These are phyloP conservation scores for Netelia fuscicornis DNA, from an alignment of 2,888 invertebrate species.

Conservation along the genomic window DNA sequence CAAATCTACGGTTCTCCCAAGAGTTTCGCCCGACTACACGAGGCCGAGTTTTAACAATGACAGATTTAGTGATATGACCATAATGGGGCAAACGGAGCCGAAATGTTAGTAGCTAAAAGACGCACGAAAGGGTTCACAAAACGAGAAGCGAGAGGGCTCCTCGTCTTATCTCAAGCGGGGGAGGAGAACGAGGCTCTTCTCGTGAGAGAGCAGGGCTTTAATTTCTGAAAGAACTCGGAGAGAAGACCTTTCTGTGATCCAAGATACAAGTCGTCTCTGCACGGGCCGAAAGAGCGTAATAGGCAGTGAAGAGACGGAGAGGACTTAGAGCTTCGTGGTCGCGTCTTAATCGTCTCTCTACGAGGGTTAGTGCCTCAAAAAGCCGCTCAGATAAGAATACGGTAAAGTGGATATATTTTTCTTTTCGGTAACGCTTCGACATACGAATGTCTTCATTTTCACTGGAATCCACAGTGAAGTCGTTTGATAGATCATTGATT, in stretches of 20 bases:
- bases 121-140: slow-evolving; percentile 49
- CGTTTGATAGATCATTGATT: slow-evolving; percentile 26
- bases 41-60: slow-evolving; percentile 72
- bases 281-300: slow-evolving; percentile 32
- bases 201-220: slow-evolving; percentile 35
- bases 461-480: slow-evolving; percentile 18
- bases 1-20: slow-evolving; percentile 46
- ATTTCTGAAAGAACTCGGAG: slow-evolving; percentile 49
- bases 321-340: slow-evolving; percentile 32
- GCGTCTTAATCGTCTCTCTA: slow-evolving; percentile 44
- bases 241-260: slow-evolving; percentile 49
- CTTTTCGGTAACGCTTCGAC: slow-evolving; percentile 50
- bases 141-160: background rate
- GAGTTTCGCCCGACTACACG: slow-evolving; percentile 68
- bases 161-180: slow-evolving; percentile 38
- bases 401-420: slow-evolving; percentile 8
- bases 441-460: slow-evolving; percentile 68
- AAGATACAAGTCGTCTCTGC: slow-evolving; percentile 41
- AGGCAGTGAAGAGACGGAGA: slow-evolving; percentile 54
- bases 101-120: slow-evolving; percentile 51
- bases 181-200: slow-evolving; percentile 16
- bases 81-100: slow-evolving; percentile 68
- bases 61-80: slow-evolving; percentile 74
- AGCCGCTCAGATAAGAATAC: slow-evolving; percentile 50
- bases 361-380: slow-evolving; percentile 35